Evolutionary conservation across 2,888 invertebrate species (phyloP).

Genomic region (Drosophila falleni): DNA sequence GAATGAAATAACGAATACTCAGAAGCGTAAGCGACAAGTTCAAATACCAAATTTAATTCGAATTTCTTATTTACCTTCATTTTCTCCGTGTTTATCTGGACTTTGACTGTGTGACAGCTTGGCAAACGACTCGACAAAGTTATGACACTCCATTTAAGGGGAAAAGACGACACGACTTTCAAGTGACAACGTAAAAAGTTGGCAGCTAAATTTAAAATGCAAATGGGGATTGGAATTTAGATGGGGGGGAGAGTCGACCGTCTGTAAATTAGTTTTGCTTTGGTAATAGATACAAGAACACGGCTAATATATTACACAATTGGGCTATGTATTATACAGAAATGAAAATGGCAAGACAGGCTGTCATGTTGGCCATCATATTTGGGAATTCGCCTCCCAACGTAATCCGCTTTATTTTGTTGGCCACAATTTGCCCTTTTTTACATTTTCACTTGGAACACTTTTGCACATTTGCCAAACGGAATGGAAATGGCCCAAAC

Average conservation of each 20-base stretch:
- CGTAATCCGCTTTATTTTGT: conserved; percentile 71
- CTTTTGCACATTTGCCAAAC: conserved; percentile 49
- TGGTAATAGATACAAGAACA: conserved; percentile 44
- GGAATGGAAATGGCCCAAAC: conserved; percentile 45
- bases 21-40: conserved; percentile 4
- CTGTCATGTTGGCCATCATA: conserved; percentile 52
- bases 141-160: conserved; percentile 36
- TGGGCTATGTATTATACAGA: conserved; percentile 53
- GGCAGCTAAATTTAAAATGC: conserved; percentile 74
- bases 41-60: conserved; percentile 37
- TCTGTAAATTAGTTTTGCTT: conserved; percentile 69
- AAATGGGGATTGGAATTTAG: conserved; percentile 56
- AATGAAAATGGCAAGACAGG: neutral
- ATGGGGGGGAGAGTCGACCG: conserved; percentile 4
- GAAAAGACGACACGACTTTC: conserved; percentile 35
- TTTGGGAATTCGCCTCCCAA: conserved; percentile 35
- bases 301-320: conserved; percentile 62
- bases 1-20: conserved; percentile 13
- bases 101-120: conserved; percentile 14
- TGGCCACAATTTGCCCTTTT: conserved; percentile 47
- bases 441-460: conserved; percentile 35
- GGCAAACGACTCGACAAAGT: conserved; percentile 43
- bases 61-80: conserved; percentile 17
- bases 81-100: conserved; percentile 1
- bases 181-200: conserved; percentile 67